A percentile compares a stretch with the other conserved stretches of the same genome.
These are phyloP conservation scores for Channallabes apus DNA, from an alignment of 2,797 vertebrate species.

Conservation along the genomic window DNA sequence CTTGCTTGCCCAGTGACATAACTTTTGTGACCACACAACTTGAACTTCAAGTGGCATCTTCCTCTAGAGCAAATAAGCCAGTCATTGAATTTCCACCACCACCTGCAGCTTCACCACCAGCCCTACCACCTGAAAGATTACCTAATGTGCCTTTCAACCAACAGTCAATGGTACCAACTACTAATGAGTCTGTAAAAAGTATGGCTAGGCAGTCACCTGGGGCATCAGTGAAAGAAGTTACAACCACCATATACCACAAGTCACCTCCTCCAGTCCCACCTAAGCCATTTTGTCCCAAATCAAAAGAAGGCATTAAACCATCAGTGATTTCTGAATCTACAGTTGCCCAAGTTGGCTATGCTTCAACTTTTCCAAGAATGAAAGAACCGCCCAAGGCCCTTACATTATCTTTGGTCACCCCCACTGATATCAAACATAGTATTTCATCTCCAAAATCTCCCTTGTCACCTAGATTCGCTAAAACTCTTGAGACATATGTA, in stretches of 20 bases:
- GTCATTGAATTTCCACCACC: conserved; percentile 61
- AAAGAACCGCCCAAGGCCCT: conserved; percentile 81
- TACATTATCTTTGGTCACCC: conserved; percentile 84
- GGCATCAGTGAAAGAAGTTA: conserved; percentile 59
- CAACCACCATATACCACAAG: conserved; percentile 69
- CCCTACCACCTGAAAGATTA: conserved; percentile 68
- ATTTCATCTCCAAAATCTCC: conserved; percentile 89
- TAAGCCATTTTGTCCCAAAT: conserved; percentile 88
- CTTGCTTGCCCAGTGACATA: conserved; percentile 13
- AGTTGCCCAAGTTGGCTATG: conserved; percentile 67
- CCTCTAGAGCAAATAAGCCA: conserved; percentile 46
- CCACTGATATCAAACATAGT: conserved; percentile 81
- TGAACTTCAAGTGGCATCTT: conserved; percentile 46
- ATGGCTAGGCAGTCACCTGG: conserved; percentile 53
- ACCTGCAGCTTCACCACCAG: conserved; percentile 56
- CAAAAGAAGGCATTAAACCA: conserved; percentile 78
- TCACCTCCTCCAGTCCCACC: conserved; percentile 92
- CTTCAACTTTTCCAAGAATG: conserved; percentile 81
- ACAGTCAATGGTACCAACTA: conserved; percentile 60
- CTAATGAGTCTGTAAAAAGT: conserved; percentile 51
- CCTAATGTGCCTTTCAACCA: conserved; percentile 73
- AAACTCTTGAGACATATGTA: conserved; percentile 92
- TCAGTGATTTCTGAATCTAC: conserved; percentile 71
- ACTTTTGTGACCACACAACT: conserved; percentile 1
- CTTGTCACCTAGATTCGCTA: conserved; percentile 86